Base-by-base conservation (phyloP, 2,888 invertebrate genomes). In the Luffia ferchaultella region DNA sequence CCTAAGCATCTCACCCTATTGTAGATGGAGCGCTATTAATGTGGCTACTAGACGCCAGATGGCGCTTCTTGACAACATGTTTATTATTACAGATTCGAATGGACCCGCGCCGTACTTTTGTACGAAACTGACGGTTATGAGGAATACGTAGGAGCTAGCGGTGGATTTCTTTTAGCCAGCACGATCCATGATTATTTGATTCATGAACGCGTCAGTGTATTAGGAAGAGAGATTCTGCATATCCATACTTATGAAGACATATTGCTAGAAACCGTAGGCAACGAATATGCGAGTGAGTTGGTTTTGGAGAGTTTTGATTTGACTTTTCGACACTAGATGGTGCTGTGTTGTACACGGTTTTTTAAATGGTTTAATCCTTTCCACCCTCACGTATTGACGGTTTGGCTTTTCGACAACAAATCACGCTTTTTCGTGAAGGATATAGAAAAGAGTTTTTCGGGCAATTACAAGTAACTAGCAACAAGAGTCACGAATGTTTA, bases 101-200 rank as follows among this genome's bases (percentile, higher is more conserved):
- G 95, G 95, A 79, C 76, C 5, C 90, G 89, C 58, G 80, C 90
- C 1, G 88, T 90, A 44, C 76, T 95, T 52, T 76, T 96, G 57
- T 95, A 93, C 71, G 91, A 94, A 59, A 88, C 89, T 12, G 84
- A 89, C 53, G 92, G 91, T 0, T 90, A 90, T 61, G 73, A 79
- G 44, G 85, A 87, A 59, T 79, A 88, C 0, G 90, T 88, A 5
- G 94, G 94, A 0, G 76, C 79, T 12, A 86, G 88, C 54, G 93
- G 93, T 3, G 96, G 96, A 58, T 90, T 89, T 59, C 80, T 95
- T 17, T 86, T 92, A 70, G 91, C 93, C 77, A 88, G 88, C 54
- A 89, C 91, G 0, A 72, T 96, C 56, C 90, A 93, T 48, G 86
- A 89, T 58, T 77, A 70, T 59, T 77, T 85, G 76, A 70, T 79